A percentile compares a stretch with the other conserved stretches of the same genome.
Evolutionary conservation across 2,113 vertebrate species (phyloP).

Genomic region (Tychaedon coryphoeus): DNA sequence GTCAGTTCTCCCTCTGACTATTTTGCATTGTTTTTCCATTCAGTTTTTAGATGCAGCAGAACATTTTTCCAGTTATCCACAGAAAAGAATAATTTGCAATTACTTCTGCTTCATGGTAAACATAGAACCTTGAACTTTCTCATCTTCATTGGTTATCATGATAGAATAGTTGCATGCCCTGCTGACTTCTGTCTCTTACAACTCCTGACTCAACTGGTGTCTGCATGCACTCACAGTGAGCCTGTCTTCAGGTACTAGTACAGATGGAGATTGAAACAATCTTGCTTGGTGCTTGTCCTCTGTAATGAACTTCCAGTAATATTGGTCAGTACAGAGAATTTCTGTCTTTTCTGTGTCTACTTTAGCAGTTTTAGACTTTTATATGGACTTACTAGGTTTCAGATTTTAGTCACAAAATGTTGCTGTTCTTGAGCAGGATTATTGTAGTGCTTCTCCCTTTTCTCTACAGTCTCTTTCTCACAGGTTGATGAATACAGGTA

Average conservation of each 20-base stretch:
- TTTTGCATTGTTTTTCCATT: conserved; percentile 30
- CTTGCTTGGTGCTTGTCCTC: not conserved
- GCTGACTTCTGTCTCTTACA: not conserved
- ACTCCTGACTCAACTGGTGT: not conserved
- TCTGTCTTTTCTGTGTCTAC: not conserved
- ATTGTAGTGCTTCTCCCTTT: not conserved
- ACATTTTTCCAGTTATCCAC: conserved; percentile 56
- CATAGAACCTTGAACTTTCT: not conserved
- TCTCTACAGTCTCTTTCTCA: not conserved
- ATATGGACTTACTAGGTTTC: not conserved
- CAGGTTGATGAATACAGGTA: not conserved
- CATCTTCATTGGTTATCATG: not conserved
- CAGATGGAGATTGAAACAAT: not conserved
- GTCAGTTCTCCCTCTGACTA: conserved; percentile 71
- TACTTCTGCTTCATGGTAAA: not conserved
- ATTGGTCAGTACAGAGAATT: not conserved
- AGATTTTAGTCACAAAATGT: not conserved
- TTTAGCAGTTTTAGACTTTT: not conserved
- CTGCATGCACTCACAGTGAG: not conserved
- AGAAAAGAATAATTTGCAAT: not conserved
- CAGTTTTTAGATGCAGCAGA: conserved; percentile 35
- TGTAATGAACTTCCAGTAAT: not conserved
- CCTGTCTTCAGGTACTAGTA: not conserved
- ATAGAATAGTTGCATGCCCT: not conserved
- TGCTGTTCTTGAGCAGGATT: not conserved